Percentiles rank a stretch among this genome's conserved stretches.
phyloP scores from a whole-genome alignment of 2,888 invertebrate species.

The Lepas anatifera region DNA sequence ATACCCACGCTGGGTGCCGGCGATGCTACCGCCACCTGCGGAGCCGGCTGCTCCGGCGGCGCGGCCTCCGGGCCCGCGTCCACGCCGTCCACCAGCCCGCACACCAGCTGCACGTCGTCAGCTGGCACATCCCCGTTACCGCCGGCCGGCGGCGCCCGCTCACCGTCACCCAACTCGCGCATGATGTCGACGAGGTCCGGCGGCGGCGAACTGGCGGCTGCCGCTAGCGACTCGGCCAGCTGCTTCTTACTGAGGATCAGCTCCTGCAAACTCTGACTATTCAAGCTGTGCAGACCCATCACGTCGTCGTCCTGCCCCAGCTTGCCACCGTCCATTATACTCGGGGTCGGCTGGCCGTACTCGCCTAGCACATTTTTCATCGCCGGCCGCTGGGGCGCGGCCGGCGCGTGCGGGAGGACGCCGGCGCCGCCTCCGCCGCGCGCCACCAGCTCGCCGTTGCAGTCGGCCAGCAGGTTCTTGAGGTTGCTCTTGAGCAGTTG shows the following conservation, averaged over 20 bases:
- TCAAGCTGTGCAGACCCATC: constrained; percentile 1
- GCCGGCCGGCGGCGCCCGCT: background rate
- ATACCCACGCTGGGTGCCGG: constrained; percentile 7
- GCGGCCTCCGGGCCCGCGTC: background rate
- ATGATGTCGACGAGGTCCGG: background rate
- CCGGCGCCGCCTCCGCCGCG: background rate
- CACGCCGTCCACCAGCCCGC: background rate
- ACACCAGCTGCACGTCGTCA: background rate
- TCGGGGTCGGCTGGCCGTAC: background rate
- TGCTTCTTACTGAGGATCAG: background rate
- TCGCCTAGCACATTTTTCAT: constrained; percentile 5
- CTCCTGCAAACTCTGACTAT: background rate
- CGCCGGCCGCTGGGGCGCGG: background rate
- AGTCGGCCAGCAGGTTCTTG: constrained; percentile 8
- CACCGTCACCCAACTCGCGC: background rate
- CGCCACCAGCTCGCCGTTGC: background rate
- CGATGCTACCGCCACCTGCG: constrained; percentile 10
- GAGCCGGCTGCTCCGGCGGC: background rate
- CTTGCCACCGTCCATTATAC: background rate
- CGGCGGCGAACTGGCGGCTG: background rate
- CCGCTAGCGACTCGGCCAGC: background rate
- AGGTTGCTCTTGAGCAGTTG: constrained; percentile 9
- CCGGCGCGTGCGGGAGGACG: background rate
- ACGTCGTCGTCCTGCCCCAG: background rate
- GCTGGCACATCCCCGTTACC: background rate